These are phyloP conservation scores for Protonemura montana DNA, from an alignment of 2,888 invertebrate species.

Conservation along the genomic window DNA sequence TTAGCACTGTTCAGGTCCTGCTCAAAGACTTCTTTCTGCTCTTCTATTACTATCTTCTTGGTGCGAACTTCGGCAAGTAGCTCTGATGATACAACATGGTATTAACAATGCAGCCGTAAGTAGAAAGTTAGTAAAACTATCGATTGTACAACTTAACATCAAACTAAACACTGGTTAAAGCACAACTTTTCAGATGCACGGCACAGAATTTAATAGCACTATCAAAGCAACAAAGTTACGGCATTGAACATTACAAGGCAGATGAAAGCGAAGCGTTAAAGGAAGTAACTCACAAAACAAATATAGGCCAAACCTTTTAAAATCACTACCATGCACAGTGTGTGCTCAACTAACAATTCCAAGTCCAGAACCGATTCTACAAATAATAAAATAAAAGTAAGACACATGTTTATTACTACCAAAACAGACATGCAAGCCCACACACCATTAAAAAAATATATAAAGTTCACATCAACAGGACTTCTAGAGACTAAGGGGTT, in stretches of 20 bases:
- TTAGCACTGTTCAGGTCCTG: conserved; percentile 54
- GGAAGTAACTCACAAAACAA: conserved; percentile 33
- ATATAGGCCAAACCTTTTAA: conserved; percentile 51
- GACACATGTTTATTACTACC: conserved; percentile 33
- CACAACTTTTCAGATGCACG: neutral
- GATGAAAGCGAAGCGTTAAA: neutral
- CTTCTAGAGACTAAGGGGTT: no score
- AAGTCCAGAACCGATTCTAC: conserved; percentile 49
- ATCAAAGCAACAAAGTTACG: conserved; percentile 15
- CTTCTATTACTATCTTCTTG: conserved; percentile 51
- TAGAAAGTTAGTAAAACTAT: no score
- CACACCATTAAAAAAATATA: neutral
- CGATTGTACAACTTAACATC: no score
- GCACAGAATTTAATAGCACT: neutral
- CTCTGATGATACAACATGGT: conserved; percentile 48
- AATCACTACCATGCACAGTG: conserved; percentile 50
- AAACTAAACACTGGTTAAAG: no score
- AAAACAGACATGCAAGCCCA: neutral
- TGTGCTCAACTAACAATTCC: conserved; percentile 49
- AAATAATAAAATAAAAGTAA: conserved; percentile 42
- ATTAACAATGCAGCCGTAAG: neutral
- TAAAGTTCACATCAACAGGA: no score
- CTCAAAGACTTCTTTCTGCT: conserved; percentile 50
- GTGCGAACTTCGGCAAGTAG: conserved; percentile 52
- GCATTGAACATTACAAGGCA: neutral